Evolutionary conservation across 1,140 invertebrate species (phyloP), one percentile per base, ranked within the genome.

Genomic region (Drosophila equinoxialis): DNA sequence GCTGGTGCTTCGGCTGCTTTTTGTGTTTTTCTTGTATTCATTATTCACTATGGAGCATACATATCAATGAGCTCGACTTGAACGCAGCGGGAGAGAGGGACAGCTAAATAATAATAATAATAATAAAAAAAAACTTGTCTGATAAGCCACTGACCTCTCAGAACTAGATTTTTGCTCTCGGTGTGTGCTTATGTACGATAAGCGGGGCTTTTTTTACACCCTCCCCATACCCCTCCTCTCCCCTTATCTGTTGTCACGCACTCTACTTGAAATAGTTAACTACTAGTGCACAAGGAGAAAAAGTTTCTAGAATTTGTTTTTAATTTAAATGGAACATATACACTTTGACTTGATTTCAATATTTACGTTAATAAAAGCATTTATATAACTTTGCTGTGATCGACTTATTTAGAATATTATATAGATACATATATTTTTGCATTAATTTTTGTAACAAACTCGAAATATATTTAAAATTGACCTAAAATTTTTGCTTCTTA

Each of bases 131-230:
- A 71, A 82, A 66, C 79, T 82, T 41, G 70, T 74, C 74, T 62
- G 81, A 87, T 87, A 87, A 87, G 83, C 84, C 84, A 89, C 73
- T 87, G 83, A 87, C 83, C 83, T 82, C 80, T 58, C 63, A 59
- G 70, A 67, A 62, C 72, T 77, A 77, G 70, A 63, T 77, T 63
- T 51, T 58, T 30, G 57, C 74, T 62, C 51, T 72, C 35, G 58
- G 63, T 13, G 11, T 39, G 37, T 39, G 37, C 37, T 39, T 42
- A 17, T 69, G 42, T 23, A 58, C 51, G 65, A 85, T 81, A 75
- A 78, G 74, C 79, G 39, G 64, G 42, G 59, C 62, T 81, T 76
- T 60, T 80, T 80, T 80, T 23, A 3, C n/a, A 0, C 45, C 45
- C 45, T 10, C n/a, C 37, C 45, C 17, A 17, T 11, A 3, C 11